A percentile compares a stretch with the other conserved stretches of the same genome.
Evolutionary conservation across 2,113 vertebrate genomes (phyloP).

Genomic region (Callaeas wilsoni): DNA sequence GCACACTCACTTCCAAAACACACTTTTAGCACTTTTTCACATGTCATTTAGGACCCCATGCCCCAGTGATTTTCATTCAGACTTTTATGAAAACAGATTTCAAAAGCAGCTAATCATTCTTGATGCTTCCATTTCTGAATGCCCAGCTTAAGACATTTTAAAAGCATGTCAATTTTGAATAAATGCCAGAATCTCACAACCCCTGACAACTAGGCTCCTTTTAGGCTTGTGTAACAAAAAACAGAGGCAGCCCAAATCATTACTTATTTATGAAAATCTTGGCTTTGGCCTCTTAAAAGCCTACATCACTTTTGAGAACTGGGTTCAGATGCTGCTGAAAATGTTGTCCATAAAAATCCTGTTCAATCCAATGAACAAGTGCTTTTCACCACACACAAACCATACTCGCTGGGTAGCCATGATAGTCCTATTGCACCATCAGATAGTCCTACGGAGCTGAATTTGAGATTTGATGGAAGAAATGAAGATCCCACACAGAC

Average conservation of each 20-base stretch:
- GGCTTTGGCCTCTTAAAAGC: conserved; percentile 49
- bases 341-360: conserved; percentile 6
- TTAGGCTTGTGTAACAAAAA: conserved; percentile 45
- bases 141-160: conserved; percentile 21
- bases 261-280: conserved; percentile 56
- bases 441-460: background rate
- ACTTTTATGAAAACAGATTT: conserved; percentile 1
- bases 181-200: conserved; percentile 39
- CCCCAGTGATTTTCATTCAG: background rate
- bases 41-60: background rate
- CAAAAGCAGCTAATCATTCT: background rate
- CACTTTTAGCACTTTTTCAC: background rate
- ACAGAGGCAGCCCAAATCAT: conserved; percentile 36
- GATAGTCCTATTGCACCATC: background rate
- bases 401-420: background rate
- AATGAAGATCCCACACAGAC: background rate
- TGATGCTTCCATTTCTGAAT: conserved; percentile 17
- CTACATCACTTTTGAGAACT: conserved; percentile 55
- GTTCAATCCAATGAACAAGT: background rate
- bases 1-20: conserved; percentile 4
- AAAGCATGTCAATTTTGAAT: conserved; percentile 41
- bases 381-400: background rate
- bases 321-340: background rate
- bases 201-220: conserved; percentile 11
- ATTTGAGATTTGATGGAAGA: background rate